Conservation (phyloP, 92 coral and sea anemone genomes). For the Phenganax stokvisi region DNA sequence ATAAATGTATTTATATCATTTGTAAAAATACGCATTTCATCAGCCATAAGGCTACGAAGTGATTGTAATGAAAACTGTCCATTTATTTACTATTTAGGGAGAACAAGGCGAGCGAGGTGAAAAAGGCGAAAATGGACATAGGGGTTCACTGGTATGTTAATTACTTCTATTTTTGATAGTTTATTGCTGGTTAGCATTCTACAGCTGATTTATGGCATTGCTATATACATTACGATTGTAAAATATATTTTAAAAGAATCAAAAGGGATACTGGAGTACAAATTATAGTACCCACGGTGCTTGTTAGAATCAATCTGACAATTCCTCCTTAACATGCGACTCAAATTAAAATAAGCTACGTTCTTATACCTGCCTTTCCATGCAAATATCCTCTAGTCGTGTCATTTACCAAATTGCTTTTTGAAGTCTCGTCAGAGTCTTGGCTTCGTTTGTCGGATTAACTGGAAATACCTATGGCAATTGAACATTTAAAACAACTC, state of each 20-base stretch:
- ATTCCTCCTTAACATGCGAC: no score
- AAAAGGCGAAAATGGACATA: conserved; percentile 9
- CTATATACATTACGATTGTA: not conserved
- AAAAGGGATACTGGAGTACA: no score
- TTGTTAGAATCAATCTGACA: no score
- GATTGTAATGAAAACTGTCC: no score
- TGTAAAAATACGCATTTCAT: no score
- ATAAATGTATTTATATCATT: no score
- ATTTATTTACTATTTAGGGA: conserved; percentile 3
- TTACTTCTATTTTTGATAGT: no score
- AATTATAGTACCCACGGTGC: no score
- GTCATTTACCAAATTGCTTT: conserved; percentile 20
- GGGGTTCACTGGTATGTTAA: conserved; percentile 5
- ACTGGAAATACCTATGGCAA: conserved; percentile 21
- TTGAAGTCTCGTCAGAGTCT: conserved; percentile 18
- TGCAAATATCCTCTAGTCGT: conserved; percentile 34
- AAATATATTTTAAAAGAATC: not conserved
- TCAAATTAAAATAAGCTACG: not conserved
- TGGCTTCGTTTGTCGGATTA: conserved; percentile 35
- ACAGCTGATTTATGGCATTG: no score
- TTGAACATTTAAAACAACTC: not conserved
- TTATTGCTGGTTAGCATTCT: no score
- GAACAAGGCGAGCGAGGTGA: conserved; percentile 6
- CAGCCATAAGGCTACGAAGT: no score
- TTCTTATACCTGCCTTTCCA: no score